phyloP scores from a whole-genome alignment of 2,888 invertebrate species.

The Oithona nana region DNA sequence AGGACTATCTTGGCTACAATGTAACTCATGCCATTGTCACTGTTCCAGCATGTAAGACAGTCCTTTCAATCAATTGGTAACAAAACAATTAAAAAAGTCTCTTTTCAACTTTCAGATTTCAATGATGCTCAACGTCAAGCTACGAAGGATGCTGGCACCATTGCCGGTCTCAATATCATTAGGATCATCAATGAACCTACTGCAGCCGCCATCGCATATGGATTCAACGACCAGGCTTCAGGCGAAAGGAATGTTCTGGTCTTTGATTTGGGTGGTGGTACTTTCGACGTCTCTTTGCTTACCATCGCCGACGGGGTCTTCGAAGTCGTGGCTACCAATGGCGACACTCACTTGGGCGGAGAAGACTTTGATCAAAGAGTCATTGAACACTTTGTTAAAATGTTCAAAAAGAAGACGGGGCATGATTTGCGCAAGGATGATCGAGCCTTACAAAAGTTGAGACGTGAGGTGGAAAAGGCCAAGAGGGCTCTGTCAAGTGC shows the following conservation, averaged over 20 bases:
- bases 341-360: conserved; percentile 93
- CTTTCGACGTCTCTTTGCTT: conserved; percentile 91
- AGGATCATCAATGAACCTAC: conserved; percentile 96
- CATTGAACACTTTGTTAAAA: conserved; percentile 95
- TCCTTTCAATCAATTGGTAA: background rate
- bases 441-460: conserved; percentile 81
- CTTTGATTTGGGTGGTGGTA: conserved; percentile 97
- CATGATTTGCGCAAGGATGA: conserved; percentile 85
- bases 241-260: conserved; percentile 96
- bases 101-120: too few relatives aligned
- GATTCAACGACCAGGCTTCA: conserved; percentile 73
- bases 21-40: conserved; percentile 76
- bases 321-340: conserved; percentile 76
- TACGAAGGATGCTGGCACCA: conserved; percentile 92
- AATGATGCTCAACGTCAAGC: conserved; percentile 98
- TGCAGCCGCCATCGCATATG: conserved; percentile 90
- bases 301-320: conserved; percentile 98
- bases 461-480: conserved; percentile 92
- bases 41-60: conserved; percentile 51
- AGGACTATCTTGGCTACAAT: conserved; percentile 88
- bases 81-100: too few relatives aligned
- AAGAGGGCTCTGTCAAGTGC: conserved; percentile 82
- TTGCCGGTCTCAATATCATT: conserved; percentile 76
- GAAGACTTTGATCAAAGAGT: conserved; percentile 97
- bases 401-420: conserved; percentile 96